A percentile compares a stretch with the other conserved stretches of the same genome.
Conservation (phyloP, 2,888 invertebrate species). For the Nomada ferruginata region DNA sequence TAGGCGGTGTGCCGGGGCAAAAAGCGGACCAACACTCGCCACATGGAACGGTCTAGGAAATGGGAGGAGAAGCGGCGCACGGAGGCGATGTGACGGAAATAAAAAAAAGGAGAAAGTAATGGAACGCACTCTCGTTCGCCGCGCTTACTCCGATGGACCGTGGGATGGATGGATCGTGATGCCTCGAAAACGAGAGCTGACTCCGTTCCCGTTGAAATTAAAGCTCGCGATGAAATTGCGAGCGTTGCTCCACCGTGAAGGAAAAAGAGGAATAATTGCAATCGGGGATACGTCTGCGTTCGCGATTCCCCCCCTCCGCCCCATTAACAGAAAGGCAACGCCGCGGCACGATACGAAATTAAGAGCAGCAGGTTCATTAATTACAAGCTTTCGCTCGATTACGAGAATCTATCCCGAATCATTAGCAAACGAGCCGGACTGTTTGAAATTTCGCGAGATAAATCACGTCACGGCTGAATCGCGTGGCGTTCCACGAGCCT, state of each 20-base stretch:
- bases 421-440: constrained; percentile 12
- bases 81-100: constrained; percentile 45
- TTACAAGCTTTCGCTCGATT: constrained; percentile 38
- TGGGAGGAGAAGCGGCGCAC: constrained; percentile 47
- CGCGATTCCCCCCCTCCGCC: background rate
- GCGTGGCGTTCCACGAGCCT: constrained; percentile 14
- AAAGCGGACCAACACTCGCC: constrained; percentile 16
- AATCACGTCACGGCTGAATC: constrained; percentile 45
- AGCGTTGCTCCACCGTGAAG: background rate
- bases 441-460: constrained; percentile 42
- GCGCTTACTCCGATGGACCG: constrained; percentile 27
- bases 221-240: background rate
- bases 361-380: constrained; percentile 26
- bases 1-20: constrained; percentile 16
- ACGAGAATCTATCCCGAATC: constrained; percentile 18
- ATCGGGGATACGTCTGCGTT: background rate
- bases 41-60: constrained; percentile 35
- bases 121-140: constrained; percentile 22
- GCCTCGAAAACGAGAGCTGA: constrained; percentile 10
- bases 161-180: constrained; percentile 12
- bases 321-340: background rate
- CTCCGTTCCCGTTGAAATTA: background rate
- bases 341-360: constrained; percentile 11
- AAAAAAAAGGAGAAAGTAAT: constrained; percentile 63
- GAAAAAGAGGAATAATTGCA: background rate